Evolutionary conservation across 2,888 invertebrate genomes (phyloP).

Genomic region (Augiades crinisus): DNA sequence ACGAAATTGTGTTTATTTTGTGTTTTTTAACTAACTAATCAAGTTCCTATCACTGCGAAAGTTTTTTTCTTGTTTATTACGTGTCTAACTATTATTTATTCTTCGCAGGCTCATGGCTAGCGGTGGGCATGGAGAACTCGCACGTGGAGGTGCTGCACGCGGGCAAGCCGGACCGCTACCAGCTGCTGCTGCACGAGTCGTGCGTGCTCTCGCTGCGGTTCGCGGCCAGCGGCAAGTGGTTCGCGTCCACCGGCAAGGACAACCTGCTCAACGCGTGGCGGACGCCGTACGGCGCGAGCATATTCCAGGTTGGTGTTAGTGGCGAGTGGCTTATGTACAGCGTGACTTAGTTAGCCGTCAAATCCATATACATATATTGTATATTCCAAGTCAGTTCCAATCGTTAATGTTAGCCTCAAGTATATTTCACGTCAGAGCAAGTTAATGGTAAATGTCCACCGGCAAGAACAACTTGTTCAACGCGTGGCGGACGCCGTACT

Average conservation of each 20-base stretch:
- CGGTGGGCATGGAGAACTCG: conserved; percentile 98
- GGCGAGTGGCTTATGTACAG: no score
- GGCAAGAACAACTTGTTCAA: conserved; percentile 98
- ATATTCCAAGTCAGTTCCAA: no score
- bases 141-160: conserved; percentile 96
- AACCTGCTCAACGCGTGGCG: conserved; percentile 97
- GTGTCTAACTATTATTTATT: not conserved
- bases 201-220: conserved; percentile 95
- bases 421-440: no score
- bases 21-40: no score
- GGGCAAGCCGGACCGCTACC: conserved; percentile 96
- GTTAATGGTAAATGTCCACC: no score
- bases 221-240: conserved; percentile 97
- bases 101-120: conserved; percentile 91
- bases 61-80: no score
- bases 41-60: no score
- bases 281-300: conserved; percentile 96
- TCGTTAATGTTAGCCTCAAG: no score
- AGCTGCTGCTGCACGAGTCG: conserved; percentile 96
- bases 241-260: conserved; percentile 97
- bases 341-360: no score
- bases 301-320: conserved; percentile 92
- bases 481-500: conserved; percentile 98
- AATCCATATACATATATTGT: no score
- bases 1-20: no score